Base-by-base conservation (phyloP, 2,113 vertebrate genomes). In the Zeus faber region DNA sequence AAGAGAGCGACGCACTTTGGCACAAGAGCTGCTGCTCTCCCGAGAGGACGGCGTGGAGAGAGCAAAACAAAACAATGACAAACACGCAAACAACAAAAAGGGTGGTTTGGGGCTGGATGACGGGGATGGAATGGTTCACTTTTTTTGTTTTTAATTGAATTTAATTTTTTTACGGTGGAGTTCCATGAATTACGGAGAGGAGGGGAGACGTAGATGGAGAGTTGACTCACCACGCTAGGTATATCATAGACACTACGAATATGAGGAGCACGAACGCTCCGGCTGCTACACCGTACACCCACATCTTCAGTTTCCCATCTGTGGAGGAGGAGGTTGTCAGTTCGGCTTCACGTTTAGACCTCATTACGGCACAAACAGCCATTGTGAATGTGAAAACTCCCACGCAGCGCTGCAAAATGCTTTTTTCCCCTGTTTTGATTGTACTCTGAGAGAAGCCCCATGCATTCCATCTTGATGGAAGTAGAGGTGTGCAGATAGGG, bases 161-260 rank as follows among this genome's bases (percentile, higher is more conserved):
- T n/a, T n/a, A 75, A 47, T 64, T 20, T 2, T 37, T 37, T 10
- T 37, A 14, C 10, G 6, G 31, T 7, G 33, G 33, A 17, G n/a
- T n/a, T 6, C 46, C 4, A 72, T 67, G 66, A 45, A 65, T 65
- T 53, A 53, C 16, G 54, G 54, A 9, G 41, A 49, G 49, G 62
- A 65, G 25, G 43, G 62, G 41, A 57, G 10, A 29, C 4, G 66
- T 22, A 46, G 53, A 65, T 4, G 54, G 29, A 58, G 56, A 43
- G 76, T 81, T 79, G 76, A 96, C 96, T 98, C 91, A 99, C 97
- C 97, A 99, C 84, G 95, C 96, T 89, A 99, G 91, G 90, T 98
- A 99, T 90, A 95, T 93, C 96, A 99, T 96, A 89, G 97, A 98
- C 87, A 95, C 89, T 89, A 99, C 89, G 92, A 99, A 99, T 86